Conservation (phyloP, 1,140 invertebrate species). For the Camponotus floridanus region DNA sequence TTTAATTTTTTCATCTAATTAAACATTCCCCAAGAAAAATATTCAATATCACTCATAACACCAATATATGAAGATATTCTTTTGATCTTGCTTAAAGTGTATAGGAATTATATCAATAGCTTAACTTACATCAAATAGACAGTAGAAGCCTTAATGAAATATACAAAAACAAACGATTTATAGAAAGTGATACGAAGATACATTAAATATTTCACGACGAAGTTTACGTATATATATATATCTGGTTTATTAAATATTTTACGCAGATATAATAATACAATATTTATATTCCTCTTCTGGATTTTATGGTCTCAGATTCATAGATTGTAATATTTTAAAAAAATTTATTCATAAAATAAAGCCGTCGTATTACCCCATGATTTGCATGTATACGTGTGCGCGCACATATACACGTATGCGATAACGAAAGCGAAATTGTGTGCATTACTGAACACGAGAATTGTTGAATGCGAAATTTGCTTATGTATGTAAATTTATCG, state of each 20-base stretch:
- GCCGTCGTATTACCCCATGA: slow-evolving; percentile 61
- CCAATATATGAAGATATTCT: slow-evolving; percentile 26
- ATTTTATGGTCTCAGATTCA: slow-evolving; percentile 20
- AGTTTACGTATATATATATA: slow-evolving; percentile 32
- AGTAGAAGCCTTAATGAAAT: slow-evolving; percentile 56
- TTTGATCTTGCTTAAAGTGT: slow-evolving; percentile 27
- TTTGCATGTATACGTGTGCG: slow-evolving; percentile 18
- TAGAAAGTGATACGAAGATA: slow-evolving; percentile 50
- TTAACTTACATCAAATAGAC: slow-evolving; percentile 48
- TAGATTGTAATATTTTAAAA: slow-evolving; percentile 62
- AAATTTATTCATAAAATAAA: slow-evolving; percentile 60
- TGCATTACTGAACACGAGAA: slow-evolving; percentile 23
- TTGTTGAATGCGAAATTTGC: slow-evolving; percentile 17
- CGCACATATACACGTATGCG: slow-evolving; percentile 1
- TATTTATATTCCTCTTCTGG: slow-evolving; percentile 63
- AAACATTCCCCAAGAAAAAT: not conserved
- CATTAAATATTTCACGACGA: slow-evolving; percentile 25
- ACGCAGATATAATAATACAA: slow-evolving; percentile 36
- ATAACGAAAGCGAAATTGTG: slow-evolving; percentile 46
- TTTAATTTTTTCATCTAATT: slow-evolving; percentile 14
- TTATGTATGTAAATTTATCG: slow-evolving; percentile 22
- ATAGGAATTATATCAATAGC: slow-evolving; percentile 38
- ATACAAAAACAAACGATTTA: slow-evolving; percentile 61
- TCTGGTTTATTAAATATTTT: slow-evolving; percentile 37
- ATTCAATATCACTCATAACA: not conserved